phyloP scores from a whole-genome alignment of 2,888 invertebrate genomes.

The Drosophila neonasuta region DNA sequence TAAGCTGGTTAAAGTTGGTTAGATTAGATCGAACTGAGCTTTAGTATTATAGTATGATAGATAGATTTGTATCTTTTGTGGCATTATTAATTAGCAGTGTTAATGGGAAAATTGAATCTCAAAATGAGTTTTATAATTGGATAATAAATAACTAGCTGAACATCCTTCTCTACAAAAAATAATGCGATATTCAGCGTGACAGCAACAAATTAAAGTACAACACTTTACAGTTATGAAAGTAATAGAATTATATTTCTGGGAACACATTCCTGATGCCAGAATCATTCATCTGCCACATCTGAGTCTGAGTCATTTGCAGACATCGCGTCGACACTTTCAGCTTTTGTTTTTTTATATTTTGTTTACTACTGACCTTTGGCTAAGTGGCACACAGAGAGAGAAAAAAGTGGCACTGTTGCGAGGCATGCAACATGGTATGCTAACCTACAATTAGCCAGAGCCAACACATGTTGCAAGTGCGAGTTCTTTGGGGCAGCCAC shows the following conservation, averaged over 20 bases:
- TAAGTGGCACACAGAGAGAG: constrained; percentile 45
- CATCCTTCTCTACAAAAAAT: neutral
- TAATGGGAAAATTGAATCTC: too few species aligned
- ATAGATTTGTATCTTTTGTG: too few species aligned
- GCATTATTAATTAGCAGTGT: too few species aligned
- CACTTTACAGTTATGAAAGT: constrained; percentile 14
- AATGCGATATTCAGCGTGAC: neutral
- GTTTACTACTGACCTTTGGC: constrained; percentile 46
- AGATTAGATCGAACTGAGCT: too few species aligned
- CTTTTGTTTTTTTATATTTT: too few species aligned
- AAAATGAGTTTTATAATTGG: too few species aligned
- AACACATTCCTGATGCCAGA: constrained; percentile 2
- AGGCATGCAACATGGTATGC: constrained; percentile 38
- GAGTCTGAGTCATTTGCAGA: constrained; percentile 17
- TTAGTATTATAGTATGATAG: too few species aligned
- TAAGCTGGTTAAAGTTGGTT: neutral
- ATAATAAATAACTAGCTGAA: too few species aligned
- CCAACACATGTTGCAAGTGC: constrained; percentile 58
- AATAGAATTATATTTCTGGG: constrained; percentile 5
- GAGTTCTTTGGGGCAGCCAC: constrained; percentile 4
- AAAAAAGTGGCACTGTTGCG: constrained; percentile 44
- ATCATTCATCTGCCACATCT: constrained; percentile 5
- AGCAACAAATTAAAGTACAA: neutral
- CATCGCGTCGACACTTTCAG: constrained; percentile 1
- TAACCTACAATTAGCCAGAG: constrained; percentile 70